Conservation (phyloP, 2,888 invertebrate genomes). For the Callosobruchus maculatus region DNA sequence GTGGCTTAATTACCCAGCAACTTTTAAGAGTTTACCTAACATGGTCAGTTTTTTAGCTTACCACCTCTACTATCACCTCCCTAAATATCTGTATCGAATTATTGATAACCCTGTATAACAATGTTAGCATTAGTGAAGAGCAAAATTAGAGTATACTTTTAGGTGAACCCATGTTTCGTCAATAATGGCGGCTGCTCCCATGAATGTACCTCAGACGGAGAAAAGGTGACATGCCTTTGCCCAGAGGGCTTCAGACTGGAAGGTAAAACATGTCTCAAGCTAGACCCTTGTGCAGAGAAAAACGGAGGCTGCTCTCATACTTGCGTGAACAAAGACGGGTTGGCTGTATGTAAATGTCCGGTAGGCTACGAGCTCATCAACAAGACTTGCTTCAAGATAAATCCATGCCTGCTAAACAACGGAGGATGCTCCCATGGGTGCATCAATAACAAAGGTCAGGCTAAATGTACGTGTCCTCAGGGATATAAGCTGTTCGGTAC, state of each 20-base stretch:
- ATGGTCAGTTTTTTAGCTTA: no score
- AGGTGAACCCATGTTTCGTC: constrained; percentile 38
- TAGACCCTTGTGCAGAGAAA: constrained; percentile 40
- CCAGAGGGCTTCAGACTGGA: constrained; percentile 43
- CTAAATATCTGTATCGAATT: no score
- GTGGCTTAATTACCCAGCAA: no score
- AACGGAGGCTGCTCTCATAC: constrained; percentile 52
- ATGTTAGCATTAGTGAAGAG: no score
- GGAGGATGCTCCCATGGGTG: constrained; percentile 56
- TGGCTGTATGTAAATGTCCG: constrained; percentile 53
- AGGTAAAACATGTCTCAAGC: constrained; percentile 30
- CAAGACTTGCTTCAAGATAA: constrained; percentile 43
- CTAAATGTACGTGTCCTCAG: constrained; percentile 51
- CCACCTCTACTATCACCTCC: no score
- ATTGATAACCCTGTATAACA: no score
- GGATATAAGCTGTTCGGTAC: constrained; percentile 35
- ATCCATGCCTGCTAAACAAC: constrained; percentile 47
- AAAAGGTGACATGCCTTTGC: constrained; percentile 47
- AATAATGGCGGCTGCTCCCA: constrained; percentile 60
- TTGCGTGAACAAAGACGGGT: constrained; percentile 52
- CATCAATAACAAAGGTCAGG: constrained; percentile 50
- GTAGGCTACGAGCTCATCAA: constrained; percentile 38
- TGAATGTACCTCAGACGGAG: constrained; percentile 46
- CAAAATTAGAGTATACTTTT: not conserved
- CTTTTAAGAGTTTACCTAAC: no score